Evolutionary conservation across 2,888 invertebrate species (phyloP).

Genomic region (Nemotelus pantherinus): DNA sequence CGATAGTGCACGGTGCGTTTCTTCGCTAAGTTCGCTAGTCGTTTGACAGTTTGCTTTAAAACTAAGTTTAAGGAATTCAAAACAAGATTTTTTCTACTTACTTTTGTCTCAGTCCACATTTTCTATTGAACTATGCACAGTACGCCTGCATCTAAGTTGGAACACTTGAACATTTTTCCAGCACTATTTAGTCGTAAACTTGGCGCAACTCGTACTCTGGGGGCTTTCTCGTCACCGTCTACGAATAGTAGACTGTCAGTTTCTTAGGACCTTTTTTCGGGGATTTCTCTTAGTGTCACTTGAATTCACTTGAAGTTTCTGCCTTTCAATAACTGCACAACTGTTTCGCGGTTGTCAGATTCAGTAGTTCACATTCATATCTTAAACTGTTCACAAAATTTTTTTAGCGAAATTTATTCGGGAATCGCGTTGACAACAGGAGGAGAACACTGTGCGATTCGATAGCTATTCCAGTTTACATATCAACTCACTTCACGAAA

Average conservation of each 20-base stretch:
- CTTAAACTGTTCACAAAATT: conserved; percentile 17
- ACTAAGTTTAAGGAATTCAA: too few relatives aligned
- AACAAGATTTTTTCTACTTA: conserved; percentile 43
- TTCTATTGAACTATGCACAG: conserved; percentile 37
- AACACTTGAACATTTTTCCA: conserved; percentile 29
- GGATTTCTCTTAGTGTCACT: conserved; percentile 16
- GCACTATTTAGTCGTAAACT: background rate
- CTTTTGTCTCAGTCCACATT: conserved; percentile 49
- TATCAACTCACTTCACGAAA: background rate
- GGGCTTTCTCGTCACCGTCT: background rate
- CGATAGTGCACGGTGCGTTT: conserved; percentile 10
- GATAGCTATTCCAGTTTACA: background rate
- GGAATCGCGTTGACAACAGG: background rate
- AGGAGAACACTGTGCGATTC: background rate
- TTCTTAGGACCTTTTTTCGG: too few relatives aligned
- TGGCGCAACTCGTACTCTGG: background rate
- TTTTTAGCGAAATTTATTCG: conserved; percentile 21
- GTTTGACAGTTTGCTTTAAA: too few relatives aligned
- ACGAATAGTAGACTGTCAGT: too few relatives aligned
- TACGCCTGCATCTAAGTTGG: background rate
- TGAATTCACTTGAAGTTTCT: conserved; percentile 20
- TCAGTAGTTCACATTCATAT: conserved; percentile 4
- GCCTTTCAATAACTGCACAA: conserved; percentile 4
- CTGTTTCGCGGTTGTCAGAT: conserved; percentile 26
- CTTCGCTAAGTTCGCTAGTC: conserved; percentile 4